A percentile compares a stretch with the other conserved stretches of the same genome.
Conservation (phyloP, 2,797 vertebrate species). For the Alca torda region DNA sequence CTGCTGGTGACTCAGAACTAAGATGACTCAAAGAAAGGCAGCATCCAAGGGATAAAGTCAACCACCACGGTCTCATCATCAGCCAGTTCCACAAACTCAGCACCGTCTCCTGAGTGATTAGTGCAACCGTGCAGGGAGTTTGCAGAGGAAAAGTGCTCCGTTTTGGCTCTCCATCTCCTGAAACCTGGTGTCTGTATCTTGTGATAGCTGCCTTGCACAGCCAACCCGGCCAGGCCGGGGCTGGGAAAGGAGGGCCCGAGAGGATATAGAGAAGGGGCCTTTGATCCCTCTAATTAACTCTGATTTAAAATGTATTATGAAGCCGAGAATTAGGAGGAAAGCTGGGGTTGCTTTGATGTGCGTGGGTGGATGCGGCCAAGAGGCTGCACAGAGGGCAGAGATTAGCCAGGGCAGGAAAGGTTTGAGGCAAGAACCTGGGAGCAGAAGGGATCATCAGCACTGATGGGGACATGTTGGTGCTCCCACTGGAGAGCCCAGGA, state of each 20-base stretch:
- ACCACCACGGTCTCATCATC: not conserved
- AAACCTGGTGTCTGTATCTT: not conserved
- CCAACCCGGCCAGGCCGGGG: not conserved
- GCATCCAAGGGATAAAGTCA: constrained; percentile 41
- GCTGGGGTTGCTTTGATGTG: constrained; percentile 16
- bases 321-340: not conserved
- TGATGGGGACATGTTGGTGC: accelerated
- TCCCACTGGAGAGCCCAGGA: not conserved
- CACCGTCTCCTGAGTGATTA: constrained; percentile 1
- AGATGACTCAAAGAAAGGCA: constrained; percentile 57
- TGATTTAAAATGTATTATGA: not conserved
- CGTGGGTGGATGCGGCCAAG: not conserved
- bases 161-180: not conserved
- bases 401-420: not conserved
- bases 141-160: not conserved
- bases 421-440: not conserved
- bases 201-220: not conserved
- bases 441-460: not conserved
- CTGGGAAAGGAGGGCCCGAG: not conserved
- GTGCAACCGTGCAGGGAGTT: not conserved
- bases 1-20: constrained; percentile 37
- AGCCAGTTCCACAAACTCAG: constrained; percentile 26
- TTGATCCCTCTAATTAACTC: constrained; percentile 31
- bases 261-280: not conserved
- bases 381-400: not conserved